Conservation (phyloP, 1,140 invertebrate species). For the Panagrolaimus sp. region DNA sequence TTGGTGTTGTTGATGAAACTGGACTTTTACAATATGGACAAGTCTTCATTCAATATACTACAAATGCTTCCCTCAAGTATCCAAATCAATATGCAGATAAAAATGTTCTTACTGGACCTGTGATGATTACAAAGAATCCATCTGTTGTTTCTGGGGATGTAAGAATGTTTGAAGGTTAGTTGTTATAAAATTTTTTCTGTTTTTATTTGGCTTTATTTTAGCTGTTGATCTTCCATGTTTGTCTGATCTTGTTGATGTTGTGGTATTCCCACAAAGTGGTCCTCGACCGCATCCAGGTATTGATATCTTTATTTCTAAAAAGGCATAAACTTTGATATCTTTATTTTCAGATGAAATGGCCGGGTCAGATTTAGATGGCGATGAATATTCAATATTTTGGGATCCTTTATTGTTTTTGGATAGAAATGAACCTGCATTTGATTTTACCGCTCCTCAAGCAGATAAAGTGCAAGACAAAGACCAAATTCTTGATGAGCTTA, state of each 20-base stretch:
- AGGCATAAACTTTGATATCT: no score
- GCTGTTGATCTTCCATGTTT: conserved; percentile 58
- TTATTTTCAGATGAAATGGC: conserved; percentile 63
- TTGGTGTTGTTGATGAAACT: conserved; percentile 60
- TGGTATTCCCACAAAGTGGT: conserved; percentile 61
- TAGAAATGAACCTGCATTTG: conserved; percentile 54
- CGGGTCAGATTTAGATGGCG: conserved; percentile 61
- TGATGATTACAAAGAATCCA: conserved; percentile 61
- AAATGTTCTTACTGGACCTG: conserved; percentile 29
- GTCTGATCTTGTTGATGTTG: conserved; percentile 60
- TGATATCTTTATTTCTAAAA: no score
- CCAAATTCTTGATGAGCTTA: conserved; percentile 24
- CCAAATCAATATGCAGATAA: neutral
- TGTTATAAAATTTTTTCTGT: no score
- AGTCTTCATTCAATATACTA: conserved; percentile 60
- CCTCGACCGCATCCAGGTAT: conserved; percentile 60
- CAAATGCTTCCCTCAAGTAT: conserved; percentile 24
- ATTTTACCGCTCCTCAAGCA: conserved; percentile 44
- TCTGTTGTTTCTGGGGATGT: conserved; percentile 61
- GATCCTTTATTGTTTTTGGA: conserved; percentile 53
- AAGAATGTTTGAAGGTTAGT: conserved; percentile 60
- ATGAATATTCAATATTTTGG: conserved; percentile 61
- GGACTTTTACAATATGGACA: conserved; percentile 58
- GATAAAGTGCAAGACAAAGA: neutral
- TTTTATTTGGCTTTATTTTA: no score